Evolutionary conservation across 2,888 invertebrate species (phyloP), one percentile per base, ranked within the genome.

Genomic region (Carpatolechia fugitivella): DNA sequence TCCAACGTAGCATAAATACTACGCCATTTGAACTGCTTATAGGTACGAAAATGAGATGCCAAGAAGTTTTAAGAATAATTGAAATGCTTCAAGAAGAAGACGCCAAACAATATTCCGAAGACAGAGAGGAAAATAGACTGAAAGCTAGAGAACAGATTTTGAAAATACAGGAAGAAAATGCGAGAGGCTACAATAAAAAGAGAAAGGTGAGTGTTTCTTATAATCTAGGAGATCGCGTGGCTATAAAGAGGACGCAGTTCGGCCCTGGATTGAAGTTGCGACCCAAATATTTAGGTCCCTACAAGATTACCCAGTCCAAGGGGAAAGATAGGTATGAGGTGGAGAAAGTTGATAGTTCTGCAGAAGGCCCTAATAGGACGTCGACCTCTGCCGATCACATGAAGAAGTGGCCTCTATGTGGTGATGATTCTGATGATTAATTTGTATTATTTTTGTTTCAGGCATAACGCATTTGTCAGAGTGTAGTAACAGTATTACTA

Each of bases 231-330:
- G 58, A 60, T 53, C 13, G 62, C 10, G 74, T 78, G 0, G 75
- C 74, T 2, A 76, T 78, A 13, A 70, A 77, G 56, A 55, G 74
- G 16, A 77, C 76, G 0, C 75, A 80, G 53, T 73, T 72, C 57
- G 74, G 72, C 3, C 59, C 66, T 10, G 76, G 75, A 0, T 48
- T 74, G 4, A 82, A 82, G 56, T 47, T 80, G 3, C 56, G 62
- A 20, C 48, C 61, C 1, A 78, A 76, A 56, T 78, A 63, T 54
- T 54, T 80, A n/a, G 80, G 78, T 1, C 75, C 44, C 1, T 44
- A 44, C 44, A 7, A 14, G 16, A 56, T 76, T 14, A 55, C 56
- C 29, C 64, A 62, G 50, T 58, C 60, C 0, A 65, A 70, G 41
- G n/a, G 61, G 3, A 70, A 75, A 41, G 69, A 81, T 47, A 44